Evolutionary conservation across 2,797 vertebrate species (phyloP).

Genomic region (Xerus rutilus): DNA sequence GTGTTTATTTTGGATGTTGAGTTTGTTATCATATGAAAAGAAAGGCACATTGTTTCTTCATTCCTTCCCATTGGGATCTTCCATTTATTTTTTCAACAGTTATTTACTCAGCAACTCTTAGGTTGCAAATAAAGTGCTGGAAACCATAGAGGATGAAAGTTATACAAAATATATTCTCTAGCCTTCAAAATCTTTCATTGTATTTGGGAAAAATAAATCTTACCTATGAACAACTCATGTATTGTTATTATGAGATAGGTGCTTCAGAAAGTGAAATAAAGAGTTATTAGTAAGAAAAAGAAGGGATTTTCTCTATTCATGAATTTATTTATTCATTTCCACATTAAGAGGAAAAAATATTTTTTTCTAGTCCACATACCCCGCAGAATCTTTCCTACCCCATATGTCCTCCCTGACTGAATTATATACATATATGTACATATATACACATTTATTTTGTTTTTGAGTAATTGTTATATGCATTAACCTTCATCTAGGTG

Average conservation of each 20-base stretch:
- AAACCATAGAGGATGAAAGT: neutral
- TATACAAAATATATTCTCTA: neutral
- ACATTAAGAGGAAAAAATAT: neutral
- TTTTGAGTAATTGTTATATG: neutral
- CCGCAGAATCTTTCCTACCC: neutral
- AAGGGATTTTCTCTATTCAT: neutral
- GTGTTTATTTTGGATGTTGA: conserved; percentile 15
- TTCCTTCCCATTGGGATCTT: neutral
- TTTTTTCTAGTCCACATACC: neutral
- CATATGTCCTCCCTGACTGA: neutral
- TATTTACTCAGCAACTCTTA: conserved; percentile 51
- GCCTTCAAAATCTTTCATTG: conserved; percentile 16
- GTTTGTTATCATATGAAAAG: conserved; percentile 40
- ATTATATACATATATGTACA: too few species aligned
- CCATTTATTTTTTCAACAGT: neutral
- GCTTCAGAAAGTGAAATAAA: conserved; percentile 36
- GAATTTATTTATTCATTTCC: neutral
- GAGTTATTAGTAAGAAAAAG: neutral
- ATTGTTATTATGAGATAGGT: neutral
- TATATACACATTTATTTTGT: too few species aligned
- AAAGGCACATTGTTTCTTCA: neutral
- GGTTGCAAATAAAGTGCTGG: neutral
- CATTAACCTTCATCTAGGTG: neutral
- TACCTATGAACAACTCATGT: neutral
- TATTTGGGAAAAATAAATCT: conserved; percentile 2